Conservation (phyloP, 2,797 vertebrate genomes). For the Scolopax bukidnonensis region DNA sequence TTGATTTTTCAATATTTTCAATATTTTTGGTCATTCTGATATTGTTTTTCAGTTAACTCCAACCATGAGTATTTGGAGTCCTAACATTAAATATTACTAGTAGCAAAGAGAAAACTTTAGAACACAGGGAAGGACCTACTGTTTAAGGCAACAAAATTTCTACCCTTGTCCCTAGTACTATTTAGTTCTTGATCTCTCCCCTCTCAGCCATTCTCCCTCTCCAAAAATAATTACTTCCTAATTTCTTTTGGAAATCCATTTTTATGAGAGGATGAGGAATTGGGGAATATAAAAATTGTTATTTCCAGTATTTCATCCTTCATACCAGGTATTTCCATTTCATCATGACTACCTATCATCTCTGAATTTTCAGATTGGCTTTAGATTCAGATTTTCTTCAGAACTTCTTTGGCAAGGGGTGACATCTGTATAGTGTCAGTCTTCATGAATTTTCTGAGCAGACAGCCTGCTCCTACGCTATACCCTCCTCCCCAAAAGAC, state of each 20-base stretch:
- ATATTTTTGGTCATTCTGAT: not conserved
- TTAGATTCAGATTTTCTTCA: not conserved
- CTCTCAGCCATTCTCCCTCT: not conserved
- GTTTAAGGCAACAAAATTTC: not conserved
- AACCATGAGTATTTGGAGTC: not conserved
- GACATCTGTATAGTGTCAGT: not conserved
- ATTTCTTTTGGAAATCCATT: not conserved
- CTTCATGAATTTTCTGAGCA: not conserved
- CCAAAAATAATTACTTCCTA: not conserved
- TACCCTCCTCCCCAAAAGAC: not conserved
- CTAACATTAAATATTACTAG: not conserved
- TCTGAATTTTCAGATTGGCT: not conserved
- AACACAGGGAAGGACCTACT: rapidly evolving
- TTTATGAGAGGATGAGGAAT: not conserved
- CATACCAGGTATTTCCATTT: not conserved
- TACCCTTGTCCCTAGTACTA: not conserved
- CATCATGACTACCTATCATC: not conserved
- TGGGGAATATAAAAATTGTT: not conserved
- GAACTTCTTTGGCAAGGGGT: not conserved
- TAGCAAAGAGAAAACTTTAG: not conserved
- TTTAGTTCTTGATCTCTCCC: not conserved
- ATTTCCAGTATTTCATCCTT: not conserved
- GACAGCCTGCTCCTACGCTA: rapidly evolving
- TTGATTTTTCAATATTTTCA: not conserved
- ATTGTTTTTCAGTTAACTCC: not conserved